Base-by-base conservation (phyloP, 2,113 vertebrate species). In the Stigmatopora argus region DNA sequence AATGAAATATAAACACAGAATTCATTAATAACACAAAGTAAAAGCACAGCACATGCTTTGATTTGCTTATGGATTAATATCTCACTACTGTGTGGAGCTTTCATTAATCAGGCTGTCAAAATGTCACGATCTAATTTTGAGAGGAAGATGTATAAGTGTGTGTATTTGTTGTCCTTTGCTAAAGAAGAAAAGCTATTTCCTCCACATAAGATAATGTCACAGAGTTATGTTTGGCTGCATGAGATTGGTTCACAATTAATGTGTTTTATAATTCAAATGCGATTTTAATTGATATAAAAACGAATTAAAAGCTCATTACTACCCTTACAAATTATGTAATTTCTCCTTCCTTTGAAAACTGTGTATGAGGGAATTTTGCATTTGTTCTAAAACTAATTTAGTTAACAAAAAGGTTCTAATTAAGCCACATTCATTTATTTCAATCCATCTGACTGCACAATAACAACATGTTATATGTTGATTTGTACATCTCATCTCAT, bases 51-150 rank as follows among this genome's bases (percentile, higher is more conserved):
- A 6, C 17, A 56, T 65, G 64, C 71, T 57, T 73, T 63, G 67
- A 34, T 21, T 23, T 45, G 49, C 49, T 65, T 46, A 64, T 35
- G 23, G 5, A 61, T 46, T 56, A 55, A 61, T 19, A 62, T 34
- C 35, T 74, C 71, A 64, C 3, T 41, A 4, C 5, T 0, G 2
- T 0, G 2, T 19, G 13, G 31, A 9, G 38, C 74, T 64, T 66
- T 26, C 21, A 38, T 74, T 35, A 49, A 62, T 18, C 14, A 59
- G 48, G 67, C 26, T 57, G 53, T 64, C 62, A 64, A 68, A 66
- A 55, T 23, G 34, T 41, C 44, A 7, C 53, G 62, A 49, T 41
- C 23, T 48, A 5, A 71, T 71, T 57, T 65, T 69, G 26, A 65
- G 2, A 26, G 34, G 47, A 17, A 67, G 26, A 67, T 34, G 26